Base-by-base conservation (phyloP, 2,888 invertebrate species). In the Tetramorium bicarinatum region DNA sequence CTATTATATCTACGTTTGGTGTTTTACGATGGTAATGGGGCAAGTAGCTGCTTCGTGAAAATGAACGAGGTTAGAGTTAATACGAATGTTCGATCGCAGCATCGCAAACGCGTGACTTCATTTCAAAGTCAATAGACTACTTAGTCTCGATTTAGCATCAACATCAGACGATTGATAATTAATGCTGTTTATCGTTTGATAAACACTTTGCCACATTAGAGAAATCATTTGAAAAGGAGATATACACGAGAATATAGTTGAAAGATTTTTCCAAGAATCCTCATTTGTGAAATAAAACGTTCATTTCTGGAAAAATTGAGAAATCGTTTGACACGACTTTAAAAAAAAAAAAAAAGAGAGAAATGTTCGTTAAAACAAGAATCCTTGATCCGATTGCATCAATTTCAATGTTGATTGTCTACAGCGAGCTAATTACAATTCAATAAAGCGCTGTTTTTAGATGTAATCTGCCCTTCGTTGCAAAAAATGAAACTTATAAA, bases 31-130 rank as follows among this genome's bases (percentile, higher is more conserved):
- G 77, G 15, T 76, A 54, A 66, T 71, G 56, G 67, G 11, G 59
- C 76, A 77, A 82, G 47, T 21, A 34, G 69, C 56, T 47, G 72
- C 34, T 71, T 69, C 47, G 18, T 21, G 25, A 34, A 79, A 79
- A 71, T 47, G 34, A 56, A 44, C 34, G 44, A 69, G 67, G 15
- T 29, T 56, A 15, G 47, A 69, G 71, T 44, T 25, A 47, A 72
- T 29, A 34, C 21, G 34, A 59, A 59, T 13, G 72, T 47, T 59
- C 47, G 34, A 25, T 79, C 59, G 47, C 71, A 18, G n/a, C 29
- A 56, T 56, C 54, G 29, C 29, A 56, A 54, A 34, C 4, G 13
- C 56, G 44, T 34, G 72, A 47, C n/a, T 79, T 47, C 11, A 79
- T 59, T 72, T 72, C 71, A 56, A 41, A 71, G 13, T 79, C 56